Evolutionary conservation across 2,113 vertebrate species (phyloP).

Genomic region (Myodes glareolus): DNA sequence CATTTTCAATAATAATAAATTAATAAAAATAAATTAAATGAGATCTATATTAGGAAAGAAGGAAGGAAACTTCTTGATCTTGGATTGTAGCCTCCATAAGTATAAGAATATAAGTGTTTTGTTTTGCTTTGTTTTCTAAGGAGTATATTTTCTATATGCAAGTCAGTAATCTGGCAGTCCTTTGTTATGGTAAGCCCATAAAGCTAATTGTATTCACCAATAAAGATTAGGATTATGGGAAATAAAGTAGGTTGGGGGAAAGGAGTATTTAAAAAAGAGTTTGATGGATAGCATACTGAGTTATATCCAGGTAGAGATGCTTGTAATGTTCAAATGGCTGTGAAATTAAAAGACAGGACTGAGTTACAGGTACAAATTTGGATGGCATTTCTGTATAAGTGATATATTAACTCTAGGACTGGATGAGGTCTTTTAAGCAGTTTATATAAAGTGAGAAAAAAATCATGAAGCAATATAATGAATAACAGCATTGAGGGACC

Average conservation of each 20-base stretch:
- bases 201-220: constrained; percentile 32
- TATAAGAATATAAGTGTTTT: neutral
- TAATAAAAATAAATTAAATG: neutral
- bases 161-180: neutral
- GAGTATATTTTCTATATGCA: constrained; percentile 19
- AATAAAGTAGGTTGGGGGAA: neutral
- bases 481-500: constrained; percentile 8
- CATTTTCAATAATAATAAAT: neutral
- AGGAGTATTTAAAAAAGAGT: neutral
- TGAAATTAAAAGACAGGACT: constrained; percentile 47
- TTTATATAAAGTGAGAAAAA: constrained; percentile 7
- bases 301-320: neutral
- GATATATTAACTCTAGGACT: constrained; percentile 1
- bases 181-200: neutral
- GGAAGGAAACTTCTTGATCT: neutral
- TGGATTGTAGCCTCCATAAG: neutral
- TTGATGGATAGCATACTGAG: neutral
- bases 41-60: neutral
- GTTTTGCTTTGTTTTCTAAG: neutral
- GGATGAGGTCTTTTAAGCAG: constrained; percentile 18
- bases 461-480: constrained; percentile 46
- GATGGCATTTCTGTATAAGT: neutral
- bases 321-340: neutral
- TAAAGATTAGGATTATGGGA: neutral
- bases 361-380: neutral